Conservation (phyloP, 2,113 vertebrate genomes). For the Chloebia gouldiae region DNA sequence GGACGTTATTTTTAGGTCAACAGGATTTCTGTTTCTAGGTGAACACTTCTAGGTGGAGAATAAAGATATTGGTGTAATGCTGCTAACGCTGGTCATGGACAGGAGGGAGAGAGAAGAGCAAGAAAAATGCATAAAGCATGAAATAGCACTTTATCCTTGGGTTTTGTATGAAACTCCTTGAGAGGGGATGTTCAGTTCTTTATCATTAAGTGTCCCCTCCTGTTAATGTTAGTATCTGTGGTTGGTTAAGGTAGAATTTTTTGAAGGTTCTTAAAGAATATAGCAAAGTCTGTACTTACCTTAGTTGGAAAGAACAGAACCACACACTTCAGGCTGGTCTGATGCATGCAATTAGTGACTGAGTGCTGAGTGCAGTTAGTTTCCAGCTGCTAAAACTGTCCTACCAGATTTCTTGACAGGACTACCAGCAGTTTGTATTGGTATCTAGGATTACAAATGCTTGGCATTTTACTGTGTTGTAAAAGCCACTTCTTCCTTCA, state of each 20-base stretch:
- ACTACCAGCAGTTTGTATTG: not conserved
- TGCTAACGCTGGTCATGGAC: not conserved
- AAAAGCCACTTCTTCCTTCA: constrained; percentile 9
- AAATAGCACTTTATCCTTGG: not conserved
- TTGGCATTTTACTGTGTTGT: not conserved
- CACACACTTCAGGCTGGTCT: not conserved
- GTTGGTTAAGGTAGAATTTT: not conserved
- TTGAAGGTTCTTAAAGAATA: not conserved
- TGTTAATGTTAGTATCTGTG: not conserved
- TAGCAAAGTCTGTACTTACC: not conserved
- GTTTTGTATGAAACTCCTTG: not conserved
- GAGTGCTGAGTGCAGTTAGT: constrained; percentile 4
- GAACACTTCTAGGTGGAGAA: not conserved
- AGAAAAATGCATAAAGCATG: not conserved
- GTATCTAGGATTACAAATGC: not conserved
- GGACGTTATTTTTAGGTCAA: not conserved
- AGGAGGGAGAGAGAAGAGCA: not conserved
- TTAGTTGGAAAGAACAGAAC: constrained; percentile 43
- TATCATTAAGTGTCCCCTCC: not conserved
- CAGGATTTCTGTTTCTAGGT: not conserved
- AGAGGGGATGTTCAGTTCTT: not conserved
- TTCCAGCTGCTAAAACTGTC: constrained; percentile 5
- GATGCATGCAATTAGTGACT: not conserved
- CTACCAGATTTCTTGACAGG: not conserved
- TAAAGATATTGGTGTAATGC: not conserved